Conservation (phyloP, 2,797 vertebrate genomes). For the Sebastes oblongus region DNA sequence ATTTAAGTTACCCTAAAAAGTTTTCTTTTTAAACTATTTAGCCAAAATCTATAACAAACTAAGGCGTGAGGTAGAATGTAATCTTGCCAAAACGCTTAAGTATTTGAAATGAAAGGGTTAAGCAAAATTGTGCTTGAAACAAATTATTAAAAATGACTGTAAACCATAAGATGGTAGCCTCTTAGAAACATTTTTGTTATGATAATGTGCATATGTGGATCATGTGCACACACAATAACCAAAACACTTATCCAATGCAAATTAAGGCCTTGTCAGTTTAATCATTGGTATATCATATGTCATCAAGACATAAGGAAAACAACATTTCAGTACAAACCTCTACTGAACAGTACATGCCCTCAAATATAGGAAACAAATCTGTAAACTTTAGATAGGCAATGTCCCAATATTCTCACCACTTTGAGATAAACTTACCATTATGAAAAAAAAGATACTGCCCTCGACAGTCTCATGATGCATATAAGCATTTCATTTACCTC, state of each 20-base stretch:
- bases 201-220: conserved; percentile 38
- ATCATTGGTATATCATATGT: conserved; percentile 66
- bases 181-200: conserved; percentile 11
- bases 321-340: conserved; percentile 34
- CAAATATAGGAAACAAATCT: conserved; percentile 34
- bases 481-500: conserved; percentile 42
- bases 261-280: conserved; percentile 67
- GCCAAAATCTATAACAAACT: conserved; percentile 35
- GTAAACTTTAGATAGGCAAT: conserved; percentile 49
- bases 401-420: conserved; percentile 12
- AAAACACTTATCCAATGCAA: conserved; percentile 48
- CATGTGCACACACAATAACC: conserved; percentile 35
- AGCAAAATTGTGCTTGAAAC: conserved; percentile 44
- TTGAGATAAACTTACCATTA: conserved; percentile 38
- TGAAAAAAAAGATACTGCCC: conserved; percentile 23
- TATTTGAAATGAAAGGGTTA: conserved; percentile 17
- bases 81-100: conserved; percentile 29
- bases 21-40: background rate
- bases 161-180: conserved; percentile 17
- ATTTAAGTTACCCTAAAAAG: conserved; percentile 6
- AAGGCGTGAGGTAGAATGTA: conserved; percentile 58
- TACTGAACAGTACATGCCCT: conserved; percentile 33
- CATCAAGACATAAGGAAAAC: conserved; percentile 37
- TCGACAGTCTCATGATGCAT: conserved; percentile 41
- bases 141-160: conserved; percentile 6